A percentile compares a stretch with the other conserved stretches of the same genome.
Conservation (phyloP, 2,113 vertebrate species). For the Cyprinodon variegatus region DNA sequence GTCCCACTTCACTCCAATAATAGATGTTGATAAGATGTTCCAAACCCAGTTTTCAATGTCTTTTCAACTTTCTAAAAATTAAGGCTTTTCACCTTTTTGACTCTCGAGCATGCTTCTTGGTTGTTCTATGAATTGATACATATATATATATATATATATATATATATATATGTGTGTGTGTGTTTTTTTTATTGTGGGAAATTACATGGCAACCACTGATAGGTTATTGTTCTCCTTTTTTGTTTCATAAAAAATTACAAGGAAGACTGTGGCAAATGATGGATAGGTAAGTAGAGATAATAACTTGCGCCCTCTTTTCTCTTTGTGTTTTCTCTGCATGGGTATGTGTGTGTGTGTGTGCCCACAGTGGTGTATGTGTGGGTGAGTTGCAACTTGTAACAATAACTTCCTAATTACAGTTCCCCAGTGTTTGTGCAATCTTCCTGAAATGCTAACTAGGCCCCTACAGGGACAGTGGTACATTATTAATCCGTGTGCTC, state of each 20-base stretch:
- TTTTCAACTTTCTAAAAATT: no score
- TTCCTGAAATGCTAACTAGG: constrained; percentile 72
- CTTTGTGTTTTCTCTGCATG: constrained; percentile 24
- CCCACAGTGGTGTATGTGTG: background rate
- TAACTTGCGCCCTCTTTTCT: background rate
- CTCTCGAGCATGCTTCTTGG: no score
- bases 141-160: no score
- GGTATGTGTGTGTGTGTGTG: background rate
- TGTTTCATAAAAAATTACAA: background rate
- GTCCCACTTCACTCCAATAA: no score
- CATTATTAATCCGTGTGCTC: constrained; percentile 69
- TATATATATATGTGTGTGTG: no score
- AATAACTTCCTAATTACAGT: constrained; percentile 73
- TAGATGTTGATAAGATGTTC: no score
- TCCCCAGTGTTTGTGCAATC: constrained; percentile 65
- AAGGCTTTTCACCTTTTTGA: no score
- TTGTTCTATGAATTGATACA: no score
- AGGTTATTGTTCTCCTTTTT: constrained; percentile 1
- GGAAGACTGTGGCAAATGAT: background rate
- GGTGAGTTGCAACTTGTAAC: constrained; percentile 48
- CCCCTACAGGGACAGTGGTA: constrained; percentile 63
- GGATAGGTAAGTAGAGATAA: background rate
- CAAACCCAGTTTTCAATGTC: no score
- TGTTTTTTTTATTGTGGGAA: background rate
- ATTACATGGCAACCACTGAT: background rate